Evolutionary conservation across 2,113 vertebrate species (phyloP), one percentile per base, ranked within the genome.

Genomic region (Microtus oregoni): DNA sequence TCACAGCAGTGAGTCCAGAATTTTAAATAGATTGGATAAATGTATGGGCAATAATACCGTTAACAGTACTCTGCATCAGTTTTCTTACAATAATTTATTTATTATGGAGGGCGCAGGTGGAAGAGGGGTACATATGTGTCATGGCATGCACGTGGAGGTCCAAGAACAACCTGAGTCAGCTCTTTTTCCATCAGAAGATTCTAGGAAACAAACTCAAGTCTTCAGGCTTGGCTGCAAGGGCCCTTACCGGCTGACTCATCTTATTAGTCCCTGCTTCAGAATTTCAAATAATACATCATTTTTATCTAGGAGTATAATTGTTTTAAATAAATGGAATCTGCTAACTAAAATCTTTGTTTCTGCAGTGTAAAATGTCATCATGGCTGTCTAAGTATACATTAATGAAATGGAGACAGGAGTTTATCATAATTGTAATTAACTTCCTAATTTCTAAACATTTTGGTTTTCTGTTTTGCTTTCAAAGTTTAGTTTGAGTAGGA

Each of bases 21-120:
- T 58, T 91, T 93, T 47, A 68, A 47, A 38, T 68, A 91, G 47
- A 61, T 79, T 96, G 55, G 24, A 32, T 87, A 58, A 87, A 20
- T 58, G 44, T 75, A 28, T 70, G 8, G 38, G 50, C n/a, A 70
- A 0, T 75, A 61, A 65, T 26, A 12, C 77, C 32, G 9, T 7
- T 32, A 76, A 44, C 58, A 92, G 32, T 85, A 82, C n/a, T 44
- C 44, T 50, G 50, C 63, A 41, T 92, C 12, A 32, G 65, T n/a
- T 67, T 86, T 67, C 28, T 68, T 67, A 47, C 17, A 86, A 30
- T 61, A 7, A 28, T 30, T 28, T 35, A 68, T 35, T 86, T 86
- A 86, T 67, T 68, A 65, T 68, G 38, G 58, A n/a, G 22, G n/a
- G 2, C 38, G 67, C 44, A 61, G 61, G 4, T 22, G 41, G 41